Evolutionary conservation across 2,113 vertebrate species (phyloP), one percentile per base, ranked within the genome.

Genomic region (Motacilla tschutschensis): DNA sequence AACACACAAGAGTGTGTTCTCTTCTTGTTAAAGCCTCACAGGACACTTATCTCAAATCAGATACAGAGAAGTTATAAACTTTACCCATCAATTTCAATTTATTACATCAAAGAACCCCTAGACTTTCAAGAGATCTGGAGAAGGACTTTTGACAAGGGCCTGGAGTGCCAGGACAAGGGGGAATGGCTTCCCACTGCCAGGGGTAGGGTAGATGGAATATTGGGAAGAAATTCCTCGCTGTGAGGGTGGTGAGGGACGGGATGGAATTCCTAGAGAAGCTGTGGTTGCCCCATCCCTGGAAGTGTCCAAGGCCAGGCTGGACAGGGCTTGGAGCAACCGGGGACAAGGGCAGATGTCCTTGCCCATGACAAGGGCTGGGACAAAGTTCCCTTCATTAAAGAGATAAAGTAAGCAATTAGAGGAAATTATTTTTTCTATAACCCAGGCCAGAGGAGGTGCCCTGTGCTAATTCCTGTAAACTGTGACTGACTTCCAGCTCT

Each of bases 351-450:
- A 57, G 29, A 11, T 40, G 35, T 33, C 35, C 22, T 14, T 55
- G 28, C 20, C 9, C 33, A 21, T 17, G 75, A 33, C 62, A 38
- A n/a, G 6, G 46, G 19, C 25, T 53, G n/a, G 13, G 40, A 54
- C 10, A 31, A 31, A 64, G 6, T 25, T 77, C 74, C 40, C 48
- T 54, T 36, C 40, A 16, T 38, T 54, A 36, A 31, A 25, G 48
- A 64, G 16, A 43, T 25, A 12, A 44, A 43, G 15, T 19, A 12
- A 53, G 12, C 15, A 29, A n/a, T 17, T 8, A 20, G 53, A 71
- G 21, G 21, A 40, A 22, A 58, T 57, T 0, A 33, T 0, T n/a
- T 79, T 51, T 63, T 9, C 4, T 6, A 0, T 24, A 47, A 11
- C 20, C 13, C 47, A 47, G 79, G 63, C 36, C 41, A 28, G 63